Conservation (phyloP, 2,888 invertebrate species). For the Steromphala cineraria region DNA sequence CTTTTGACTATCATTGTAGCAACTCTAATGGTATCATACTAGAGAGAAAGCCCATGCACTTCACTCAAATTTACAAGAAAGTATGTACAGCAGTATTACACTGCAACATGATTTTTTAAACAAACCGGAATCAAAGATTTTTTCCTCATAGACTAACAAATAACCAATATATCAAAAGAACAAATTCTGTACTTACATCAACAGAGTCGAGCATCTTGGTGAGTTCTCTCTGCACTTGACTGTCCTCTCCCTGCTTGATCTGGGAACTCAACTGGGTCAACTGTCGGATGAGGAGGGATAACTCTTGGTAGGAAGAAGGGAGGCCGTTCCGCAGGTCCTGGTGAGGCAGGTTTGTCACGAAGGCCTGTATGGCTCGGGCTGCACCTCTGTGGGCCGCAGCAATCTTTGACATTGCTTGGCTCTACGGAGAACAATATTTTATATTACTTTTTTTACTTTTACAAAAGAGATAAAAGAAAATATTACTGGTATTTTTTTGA, state of each 20-base stretch:
- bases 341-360: slow-evolving; percentile 62
- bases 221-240: slow-evolving; percentile 49
- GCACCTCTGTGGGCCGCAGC: slow-evolving; percentile 66
- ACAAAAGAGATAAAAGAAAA: too few relatives aligned
- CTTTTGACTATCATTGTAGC: too few relatives aligned
- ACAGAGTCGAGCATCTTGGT: slow-evolving; percentile 59
- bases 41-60: too few relatives aligned
- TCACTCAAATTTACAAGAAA: too few relatives aligned
- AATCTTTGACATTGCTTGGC: slow-evolving; percentile 53
- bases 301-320: slow-evolving; percentile 63
- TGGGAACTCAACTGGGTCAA: slow-evolving; percentile 54
- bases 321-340: slow-evolving; percentile 60
- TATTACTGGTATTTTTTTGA: too few relatives aligned
- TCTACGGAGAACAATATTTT: slow-evolving; percentile 37
- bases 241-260: slow-evolving; percentile 42
- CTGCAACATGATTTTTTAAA: too few relatives aligned
- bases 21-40: too few relatives aligned
- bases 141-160: too few relatives aligned
- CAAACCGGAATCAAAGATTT: too few relatives aligned
- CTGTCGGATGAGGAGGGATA: slow-evolving; percentile 60
- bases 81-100: too few relatives aligned
- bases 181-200: slow-evolving; percentile 47
- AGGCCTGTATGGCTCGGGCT: slow-evolving; percentile 67
- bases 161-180: too few relatives aligned
- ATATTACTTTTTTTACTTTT: too few relatives aligned